Evolutionary conservation across 2,888 invertebrate species (phyloP).

Genomic region (Tetragonula carbonaria): DNA sequence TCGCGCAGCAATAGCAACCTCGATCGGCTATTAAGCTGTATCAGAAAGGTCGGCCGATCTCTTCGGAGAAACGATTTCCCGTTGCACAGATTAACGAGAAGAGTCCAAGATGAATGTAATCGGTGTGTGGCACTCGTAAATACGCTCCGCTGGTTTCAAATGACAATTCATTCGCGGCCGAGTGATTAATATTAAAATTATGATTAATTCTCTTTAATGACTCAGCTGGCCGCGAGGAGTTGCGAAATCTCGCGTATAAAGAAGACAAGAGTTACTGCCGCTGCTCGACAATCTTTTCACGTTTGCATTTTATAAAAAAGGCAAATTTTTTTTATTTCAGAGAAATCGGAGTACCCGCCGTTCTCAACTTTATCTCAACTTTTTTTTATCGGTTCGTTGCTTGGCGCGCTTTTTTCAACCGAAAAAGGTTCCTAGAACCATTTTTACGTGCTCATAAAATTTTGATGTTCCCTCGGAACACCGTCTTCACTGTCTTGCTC

Average conservation of each 20-base stretch:
- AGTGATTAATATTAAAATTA: conserved; percentile 23
- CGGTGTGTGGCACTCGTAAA: conserved; percentile 3
- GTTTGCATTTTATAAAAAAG: background rate
- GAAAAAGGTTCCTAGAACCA: conserved; percentile 22
- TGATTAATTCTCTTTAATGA: conserved; percentile 14
- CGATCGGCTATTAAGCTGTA: conserved; percentile 25
- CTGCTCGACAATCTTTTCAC: background rate
- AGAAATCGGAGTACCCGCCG: background rate
- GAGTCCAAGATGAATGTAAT: conserved; percentile 24
- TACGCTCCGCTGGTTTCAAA: conserved; percentile 3
- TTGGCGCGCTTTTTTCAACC: background rate
- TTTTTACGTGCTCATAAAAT: conserved; percentile 9
- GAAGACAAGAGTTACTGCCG: conserved; percentile 5
- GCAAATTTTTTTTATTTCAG: background rate
- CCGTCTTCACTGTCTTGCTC: background rate
- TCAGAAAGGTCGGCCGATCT: conserved; percentile 45
- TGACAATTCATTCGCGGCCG: conserved; percentile 32
- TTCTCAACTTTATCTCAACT: conserved; percentile 22
- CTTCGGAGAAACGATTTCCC: conserved; percentile 39
- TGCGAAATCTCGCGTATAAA: background rate
- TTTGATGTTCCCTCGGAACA: background rate
- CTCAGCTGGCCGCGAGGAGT: conserved; percentile 10
- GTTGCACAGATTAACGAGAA: conserved; percentile 43
- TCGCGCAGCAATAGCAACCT: conserved; percentile 12
- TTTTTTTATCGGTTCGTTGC: background rate